A percentile compares a stretch with the other conserved stretches of the same genome.
Conservation (phyloP, 2,113 vertebrate genomes). For the Conger conger region DNA sequence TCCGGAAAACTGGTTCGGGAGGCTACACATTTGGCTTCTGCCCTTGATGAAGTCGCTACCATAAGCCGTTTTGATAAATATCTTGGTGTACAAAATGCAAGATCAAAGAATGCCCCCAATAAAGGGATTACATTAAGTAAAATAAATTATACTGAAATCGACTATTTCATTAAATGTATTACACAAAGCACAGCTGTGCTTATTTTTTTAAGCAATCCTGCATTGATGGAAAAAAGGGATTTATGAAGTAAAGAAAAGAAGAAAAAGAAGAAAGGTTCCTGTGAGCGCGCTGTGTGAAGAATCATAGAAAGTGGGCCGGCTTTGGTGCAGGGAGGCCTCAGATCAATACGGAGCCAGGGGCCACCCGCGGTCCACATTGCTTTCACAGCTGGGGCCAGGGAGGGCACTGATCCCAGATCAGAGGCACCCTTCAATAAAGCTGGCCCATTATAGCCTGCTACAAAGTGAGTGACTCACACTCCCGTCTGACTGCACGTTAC, state of each 20-base stretch:
- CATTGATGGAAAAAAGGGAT: background rate
- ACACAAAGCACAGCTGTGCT: background rate
- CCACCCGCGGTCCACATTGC: background rate
- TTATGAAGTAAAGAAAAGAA: background rate
- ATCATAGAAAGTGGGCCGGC: background rate
- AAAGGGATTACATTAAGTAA: background rate
- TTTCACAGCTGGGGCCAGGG: background rate
- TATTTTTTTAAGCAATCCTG: background rate
- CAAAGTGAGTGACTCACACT: background rate
- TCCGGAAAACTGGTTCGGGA: background rate
- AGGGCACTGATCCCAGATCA: background rate
- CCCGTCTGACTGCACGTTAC: background rate
- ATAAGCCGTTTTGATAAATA: background rate
- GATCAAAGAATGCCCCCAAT: background rate
- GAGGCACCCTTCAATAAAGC: background rate
- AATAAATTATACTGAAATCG: background rate
- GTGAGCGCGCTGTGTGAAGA: background rate
- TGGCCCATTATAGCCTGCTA: background rate
- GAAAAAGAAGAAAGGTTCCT: background rate
- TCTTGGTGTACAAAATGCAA: background rate
- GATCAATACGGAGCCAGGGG: background rate
- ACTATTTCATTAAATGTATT: no score
- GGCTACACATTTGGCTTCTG: background rate
- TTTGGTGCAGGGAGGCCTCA: background rate
- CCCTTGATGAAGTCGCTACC: background rate